phyloP scores from a whole-genome alignment of 1,140 invertebrate genomes.

The Penaeus japonicus region DNA sequence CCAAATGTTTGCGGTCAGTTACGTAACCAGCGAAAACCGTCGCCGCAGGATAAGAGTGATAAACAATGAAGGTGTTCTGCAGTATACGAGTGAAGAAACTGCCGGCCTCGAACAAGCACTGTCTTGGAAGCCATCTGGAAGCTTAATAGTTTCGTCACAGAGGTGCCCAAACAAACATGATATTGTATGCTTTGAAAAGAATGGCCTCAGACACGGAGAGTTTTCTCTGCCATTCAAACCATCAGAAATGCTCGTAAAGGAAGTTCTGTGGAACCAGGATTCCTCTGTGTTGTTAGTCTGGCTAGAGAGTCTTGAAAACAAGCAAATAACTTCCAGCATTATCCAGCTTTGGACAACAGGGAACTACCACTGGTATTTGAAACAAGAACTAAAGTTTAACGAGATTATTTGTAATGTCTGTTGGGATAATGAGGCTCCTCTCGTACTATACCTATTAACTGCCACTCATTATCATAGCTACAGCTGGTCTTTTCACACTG shows the following conservation, averaged over 20 bases:
- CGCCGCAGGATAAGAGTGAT: conserved; percentile 76
- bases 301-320: conserved; percentile 64
- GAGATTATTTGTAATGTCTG: conserved; percentile 68
- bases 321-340: conserved; percentile 52
- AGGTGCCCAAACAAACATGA: conserved; percentile 73
- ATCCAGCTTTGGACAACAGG: conserved; percentile 81
- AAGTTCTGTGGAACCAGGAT: conserved; percentile 80
- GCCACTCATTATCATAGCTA: conserved; percentile 8
- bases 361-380: conserved; percentile 93
- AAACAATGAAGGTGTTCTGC: conserved; percentile 75
- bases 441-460: conserved; percentile 27
- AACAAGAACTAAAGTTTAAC: conserved; percentile 75
- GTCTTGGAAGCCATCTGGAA: conserved; percentile 82
- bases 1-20: conserved; percentile 79
- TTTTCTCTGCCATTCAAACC: conserved; percentile 75
- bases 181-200: conserved; percentile 90
- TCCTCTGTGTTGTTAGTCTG: conserved; percentile 78
- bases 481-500: conserved; percentile 6
- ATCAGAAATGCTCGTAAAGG: conserved; percentile 69
- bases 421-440: conserved; percentile 68
- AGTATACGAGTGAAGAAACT: conserved; percentile 76
- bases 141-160: conserved; percentile 78
- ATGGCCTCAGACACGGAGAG: conserved; percentile 87
- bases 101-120: conserved; percentile 75
- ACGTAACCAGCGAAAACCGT: conserved; percentile 49